A percentile compares a stretch with the other conserved stretches of the same genome.
Conservation (phyloP, 2,888 invertebrate genomes). For the Drosophila mimica region DNA sequence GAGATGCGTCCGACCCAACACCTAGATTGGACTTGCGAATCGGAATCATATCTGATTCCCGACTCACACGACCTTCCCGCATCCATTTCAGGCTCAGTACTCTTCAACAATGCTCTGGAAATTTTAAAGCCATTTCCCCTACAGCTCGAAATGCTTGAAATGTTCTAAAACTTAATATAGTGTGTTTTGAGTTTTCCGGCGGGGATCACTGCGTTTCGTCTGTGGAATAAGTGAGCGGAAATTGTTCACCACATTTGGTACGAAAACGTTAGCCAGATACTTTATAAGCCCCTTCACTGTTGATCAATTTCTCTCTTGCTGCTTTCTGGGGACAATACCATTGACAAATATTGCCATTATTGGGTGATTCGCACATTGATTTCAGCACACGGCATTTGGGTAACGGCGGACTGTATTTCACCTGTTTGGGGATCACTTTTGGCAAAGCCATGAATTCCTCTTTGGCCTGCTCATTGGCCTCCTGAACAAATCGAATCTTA, state of each 20-base stretch:
- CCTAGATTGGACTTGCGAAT: not conserved
- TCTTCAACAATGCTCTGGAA: constrained; percentile 10
- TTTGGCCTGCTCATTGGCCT: not conserved
- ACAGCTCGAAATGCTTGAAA: constrained; percentile 17
- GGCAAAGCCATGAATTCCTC: not conserved
- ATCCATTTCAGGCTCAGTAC: not conserved
- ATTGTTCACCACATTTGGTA: not conserved
- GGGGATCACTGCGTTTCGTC: constrained; percentile 21
- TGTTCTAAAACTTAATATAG: not conserved
- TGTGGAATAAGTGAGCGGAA: constrained; percentile 17
- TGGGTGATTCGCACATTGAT: constrained; percentile 17
- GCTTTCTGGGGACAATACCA: not conserved
- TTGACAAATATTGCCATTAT: not conserved
- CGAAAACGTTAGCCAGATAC: not conserved
- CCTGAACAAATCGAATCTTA: constrained; percentile 32
- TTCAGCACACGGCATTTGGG: constrained; percentile 23
- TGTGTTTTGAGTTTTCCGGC: constrained; percentile 13
- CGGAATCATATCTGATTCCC: not conserved
- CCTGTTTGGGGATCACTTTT: not conserved
- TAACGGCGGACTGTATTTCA: fast-evolving
- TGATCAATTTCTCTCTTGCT: not conserved
- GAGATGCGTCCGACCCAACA: not conserved
- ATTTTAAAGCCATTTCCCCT: constrained; percentile 15
- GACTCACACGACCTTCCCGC: not conserved
- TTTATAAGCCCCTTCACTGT: not conserved